Percentiles rank a stretch among this genome's conserved stretches.
Conservation (phyloP, 2,797 vertebrate genomes). For the Leuciscus waleckii region DNA sequence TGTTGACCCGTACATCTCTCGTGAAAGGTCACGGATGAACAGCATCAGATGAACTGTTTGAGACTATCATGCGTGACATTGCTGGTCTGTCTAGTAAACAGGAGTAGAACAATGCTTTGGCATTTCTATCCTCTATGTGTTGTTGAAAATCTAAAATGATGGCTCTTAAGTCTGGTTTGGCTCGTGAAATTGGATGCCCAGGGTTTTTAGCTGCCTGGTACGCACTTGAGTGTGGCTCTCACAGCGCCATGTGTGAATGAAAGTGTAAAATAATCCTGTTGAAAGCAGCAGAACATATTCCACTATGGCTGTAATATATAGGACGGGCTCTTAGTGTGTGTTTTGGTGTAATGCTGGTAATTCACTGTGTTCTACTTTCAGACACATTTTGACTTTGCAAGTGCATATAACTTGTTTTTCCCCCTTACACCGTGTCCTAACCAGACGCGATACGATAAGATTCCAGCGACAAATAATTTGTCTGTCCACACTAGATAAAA, state of each 20-base stretch:
- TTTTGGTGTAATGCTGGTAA: neutral
- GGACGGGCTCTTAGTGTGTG: neutral
- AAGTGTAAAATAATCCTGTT: conserved; percentile 20
- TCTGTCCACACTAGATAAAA: too few relatives aligned
- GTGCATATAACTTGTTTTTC: conserved; percentile 31
- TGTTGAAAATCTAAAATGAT: neutral
- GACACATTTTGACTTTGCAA: conserved; percentile 2
- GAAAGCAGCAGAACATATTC: neutral
- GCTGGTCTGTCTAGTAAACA: neutral
- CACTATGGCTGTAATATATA: neutral
- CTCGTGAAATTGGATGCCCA: neutral
- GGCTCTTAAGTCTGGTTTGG: neutral
- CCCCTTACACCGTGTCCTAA: neutral
- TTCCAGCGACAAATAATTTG: too few relatives aligned
- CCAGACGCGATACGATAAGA: too few relatives aligned
- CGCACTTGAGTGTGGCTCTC: neutral
- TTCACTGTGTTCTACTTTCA: neutral
- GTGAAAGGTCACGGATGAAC: neutral
- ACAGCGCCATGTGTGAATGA: neutral
- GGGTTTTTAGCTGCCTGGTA: neutral
- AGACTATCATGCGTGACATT: neutral
- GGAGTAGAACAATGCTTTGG: neutral
- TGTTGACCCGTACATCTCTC: neutral
- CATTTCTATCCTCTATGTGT: too few relatives aligned
- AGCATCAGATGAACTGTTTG: neutral